Base-by-base conservation (phyloP, 2,888 invertebrate genomes). In the Cosmopolites sordidus region DNA sequence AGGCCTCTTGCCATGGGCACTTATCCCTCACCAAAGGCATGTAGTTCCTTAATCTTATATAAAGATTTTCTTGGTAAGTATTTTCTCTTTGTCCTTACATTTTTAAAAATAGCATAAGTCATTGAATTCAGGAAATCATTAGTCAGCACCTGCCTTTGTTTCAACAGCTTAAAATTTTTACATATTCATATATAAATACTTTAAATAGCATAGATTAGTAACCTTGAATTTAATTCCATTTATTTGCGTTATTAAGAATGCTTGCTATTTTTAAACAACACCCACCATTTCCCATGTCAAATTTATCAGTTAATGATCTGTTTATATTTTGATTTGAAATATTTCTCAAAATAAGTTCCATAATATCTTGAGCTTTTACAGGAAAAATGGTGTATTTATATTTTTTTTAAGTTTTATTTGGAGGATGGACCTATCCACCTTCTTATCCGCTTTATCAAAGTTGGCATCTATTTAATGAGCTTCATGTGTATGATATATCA, bases 21-120 rank as follows among this genome's bases (percentile, higher is more conserved):
- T 43, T 95, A 96, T 76, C 97, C 97, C 6, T 92, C 93, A 2
- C 96, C 97, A 1, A 97, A 96, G 76, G 95, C 95, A 45, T 93
- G 93, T 70, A 92, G 95, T 27, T 87, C 92, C 14, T 84, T 97
- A 83, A 87, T 94, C n/a, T 81, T 84, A 60, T 89, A 93, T 75
- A 84, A 87, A 63, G 86, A 92, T 65, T 83, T 80, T 60, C 78
- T 97, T 60, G 68, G 73, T 73, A 68, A 80, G 92, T 52, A 17
- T 33, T 6, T 22, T 22, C 8, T 8, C 22, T 22, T 22, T 22
- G 22, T 22, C 22, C 4, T 46, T 38, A 14, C 22, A 22, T 3
- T 22, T 22, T 22, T 22, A 22, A 22, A 22, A 22, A 22, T 22
- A 22, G 8, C 22, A 22, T 22, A 22, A 22, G 22, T 22, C 22